Percentiles rank a stretch among this genome's conserved stretches.
Evolutionary conservation across 2,797 vertebrate genomes (phyloP).

Genomic region (Macropus fuliginosus): DNA sequence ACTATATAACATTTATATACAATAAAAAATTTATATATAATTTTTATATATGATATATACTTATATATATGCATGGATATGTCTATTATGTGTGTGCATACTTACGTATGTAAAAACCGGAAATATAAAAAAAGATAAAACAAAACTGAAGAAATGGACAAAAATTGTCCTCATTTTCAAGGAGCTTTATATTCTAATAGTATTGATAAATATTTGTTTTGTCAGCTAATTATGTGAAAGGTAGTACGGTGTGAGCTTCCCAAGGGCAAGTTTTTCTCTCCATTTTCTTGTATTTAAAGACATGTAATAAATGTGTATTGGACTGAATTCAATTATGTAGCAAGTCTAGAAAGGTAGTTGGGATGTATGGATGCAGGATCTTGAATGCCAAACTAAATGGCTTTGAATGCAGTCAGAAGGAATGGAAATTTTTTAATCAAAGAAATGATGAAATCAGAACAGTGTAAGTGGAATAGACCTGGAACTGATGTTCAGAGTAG

Average conservation of each 20-base stretch:
- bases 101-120: too few relatives aligned
- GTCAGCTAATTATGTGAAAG: too few relatives aligned
- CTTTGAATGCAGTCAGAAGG: neutral
- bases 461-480: neutral
- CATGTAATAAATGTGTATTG: neutral
- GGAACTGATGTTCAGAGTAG: neutral
- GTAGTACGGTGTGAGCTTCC: too few relatives aligned
- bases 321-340: neutral
- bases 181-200: slow-evolving; percentile 2
- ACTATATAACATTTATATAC: too few relatives aligned
- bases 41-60: neutral
- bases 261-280: neutral
- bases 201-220: neutral
- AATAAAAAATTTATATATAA: neutral
- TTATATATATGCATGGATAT: neutral
- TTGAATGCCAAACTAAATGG: neutral
- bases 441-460: neutral
- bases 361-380: neutral
- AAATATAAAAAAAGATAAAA: neutral
- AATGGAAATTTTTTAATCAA: neutral
- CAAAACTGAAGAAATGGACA: neutral
- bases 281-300: neutral
- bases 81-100: too few relatives aligned
- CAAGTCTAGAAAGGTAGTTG: neutral
- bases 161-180: neutral